These are phyloP conservation scores for Coelopa pilipes DNA, from an alignment of 2,888 invertebrate species.

Conservation along the genomic window DNA sequence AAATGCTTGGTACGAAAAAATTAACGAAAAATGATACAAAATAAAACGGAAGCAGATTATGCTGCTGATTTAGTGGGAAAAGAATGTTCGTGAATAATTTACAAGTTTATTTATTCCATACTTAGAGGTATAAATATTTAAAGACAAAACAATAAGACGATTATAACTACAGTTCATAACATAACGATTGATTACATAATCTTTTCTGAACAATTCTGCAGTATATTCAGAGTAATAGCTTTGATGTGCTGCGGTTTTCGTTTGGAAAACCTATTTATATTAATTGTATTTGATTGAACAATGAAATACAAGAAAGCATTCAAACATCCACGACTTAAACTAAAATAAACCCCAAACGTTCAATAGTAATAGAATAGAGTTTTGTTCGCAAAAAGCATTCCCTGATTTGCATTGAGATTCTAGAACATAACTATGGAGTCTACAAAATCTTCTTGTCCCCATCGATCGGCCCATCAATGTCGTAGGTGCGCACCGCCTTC, in stretches of 20 bases:
- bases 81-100: not conserved
- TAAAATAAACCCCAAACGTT: too few relatives aligned
- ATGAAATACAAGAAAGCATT: too few relatives aligned
- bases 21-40: slow-evolving; percentile 11
- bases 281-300: too few relatives aligned
- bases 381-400: too few relatives aligned
- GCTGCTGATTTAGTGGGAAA: not conserved
- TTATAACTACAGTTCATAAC: slow-evolving; percentile 33
- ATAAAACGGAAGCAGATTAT: not conserved
- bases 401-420: not conserved
- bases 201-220: slow-evolving; percentile 1
- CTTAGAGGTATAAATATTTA: not conserved
- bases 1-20: slow-evolving; percentile 4
- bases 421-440: slow-evolving; percentile 4
- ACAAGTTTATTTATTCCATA: not conserved
- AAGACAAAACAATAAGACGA: not conserved
- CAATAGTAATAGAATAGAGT: too few relatives aligned
- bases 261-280: too few relatives aligned
- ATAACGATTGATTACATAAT: slow-evolving; percentile 13
- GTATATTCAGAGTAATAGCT: not conserved
- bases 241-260: not conserved
- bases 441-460: slow-evolving; percentile 41
- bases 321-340: too few relatives aligned
- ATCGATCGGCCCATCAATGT: slow-evolving; percentile 70
- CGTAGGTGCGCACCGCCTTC: slow-evolving; percentile 64